These are phyloP conservation scores for Porites cylindrica DNA, from an alignment of 92 coral and sea anemone genomes.

Conservation along the genomic window DNA sequence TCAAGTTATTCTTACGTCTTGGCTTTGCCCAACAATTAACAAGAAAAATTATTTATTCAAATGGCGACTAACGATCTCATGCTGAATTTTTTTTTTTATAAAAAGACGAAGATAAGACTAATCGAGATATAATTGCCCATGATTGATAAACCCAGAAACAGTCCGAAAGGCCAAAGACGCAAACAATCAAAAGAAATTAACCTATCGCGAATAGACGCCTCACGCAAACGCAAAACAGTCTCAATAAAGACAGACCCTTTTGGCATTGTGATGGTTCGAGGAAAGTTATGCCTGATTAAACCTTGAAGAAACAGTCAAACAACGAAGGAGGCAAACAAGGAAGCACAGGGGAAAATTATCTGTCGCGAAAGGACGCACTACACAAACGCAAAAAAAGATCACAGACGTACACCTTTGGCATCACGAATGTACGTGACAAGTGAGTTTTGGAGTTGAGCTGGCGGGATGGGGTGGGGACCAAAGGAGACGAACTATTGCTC, in stretches of 20 bases:
- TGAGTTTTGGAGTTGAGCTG: no score
- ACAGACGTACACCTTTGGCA: not conserved
- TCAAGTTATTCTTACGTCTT: not conserved
- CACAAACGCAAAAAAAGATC: not conserved
- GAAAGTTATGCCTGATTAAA: no score
- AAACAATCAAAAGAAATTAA: not conserved
- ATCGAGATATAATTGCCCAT: not conserved
- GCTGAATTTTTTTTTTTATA: not conserved
- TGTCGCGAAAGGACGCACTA: no score
- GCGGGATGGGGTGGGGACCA: no score
- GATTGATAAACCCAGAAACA: no score
- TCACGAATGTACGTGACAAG: no score
- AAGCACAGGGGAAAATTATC: no score
- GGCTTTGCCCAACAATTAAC: not conserved
- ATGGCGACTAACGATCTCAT: not conserved
- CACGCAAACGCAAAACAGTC: not conserved
- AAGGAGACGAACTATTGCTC: no score
- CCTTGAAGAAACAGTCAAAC: no score
- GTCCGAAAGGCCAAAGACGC: not conserved
- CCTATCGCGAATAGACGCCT: not conserved
- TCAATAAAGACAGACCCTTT: not conserved
- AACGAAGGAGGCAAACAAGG: no score
- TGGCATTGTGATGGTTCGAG: no score
- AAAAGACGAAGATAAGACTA: not conserved
- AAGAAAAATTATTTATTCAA: not conserved